Percentiles rank a stretch among this genome's conserved stretches.
These are phyloP conservation scores for Mythimna pallens DNA, from an alignment of 2,888 invertebrate genomes.

Conservation along the genomic window DNA sequence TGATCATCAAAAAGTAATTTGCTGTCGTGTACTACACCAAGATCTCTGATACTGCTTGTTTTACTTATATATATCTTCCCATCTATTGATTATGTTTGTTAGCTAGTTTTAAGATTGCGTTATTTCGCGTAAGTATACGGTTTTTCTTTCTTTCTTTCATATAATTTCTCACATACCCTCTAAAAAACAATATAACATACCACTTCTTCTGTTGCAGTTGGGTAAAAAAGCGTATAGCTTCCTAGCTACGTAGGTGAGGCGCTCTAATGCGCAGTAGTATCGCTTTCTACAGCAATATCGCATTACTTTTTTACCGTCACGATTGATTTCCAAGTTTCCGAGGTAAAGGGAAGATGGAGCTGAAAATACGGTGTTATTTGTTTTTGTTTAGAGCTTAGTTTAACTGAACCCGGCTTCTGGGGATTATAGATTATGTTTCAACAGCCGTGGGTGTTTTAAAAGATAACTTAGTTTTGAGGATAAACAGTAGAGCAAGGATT, in stretches of 20 bases:
- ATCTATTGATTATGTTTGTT: too few relatives aligned
- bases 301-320: conserved; percentile 12
- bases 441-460: neutral
- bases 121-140: too few relatives aligned
- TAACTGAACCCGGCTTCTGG: neutral
- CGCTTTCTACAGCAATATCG: conserved; percentile 12
- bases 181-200: neutral
- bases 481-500: neutral
- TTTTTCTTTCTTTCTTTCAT: too few relatives aligned
- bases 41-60: too few relatives aligned
- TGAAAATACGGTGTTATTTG: conserved; percentile 7
- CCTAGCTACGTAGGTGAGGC: neutral
- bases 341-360: neutral
- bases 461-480: neutral
- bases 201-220: neutral
- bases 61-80: too few relatives aligned
- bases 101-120: too few relatives aligned
- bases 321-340: conserved; percentile 19
- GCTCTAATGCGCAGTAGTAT: neutral
- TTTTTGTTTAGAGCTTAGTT: conserved; percentile 4
- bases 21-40: too few relatives aligned
- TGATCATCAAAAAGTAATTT: too few relatives aligned
- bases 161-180: neutral
- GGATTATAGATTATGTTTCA: conserved; percentile 14
- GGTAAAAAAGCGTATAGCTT: neutral